Evolutionary conservation across 2,888 invertebrate genomes (phyloP), one percentile per base, ranked within the genome.

Genomic region (Scaptomyza tumidula): DNA sequence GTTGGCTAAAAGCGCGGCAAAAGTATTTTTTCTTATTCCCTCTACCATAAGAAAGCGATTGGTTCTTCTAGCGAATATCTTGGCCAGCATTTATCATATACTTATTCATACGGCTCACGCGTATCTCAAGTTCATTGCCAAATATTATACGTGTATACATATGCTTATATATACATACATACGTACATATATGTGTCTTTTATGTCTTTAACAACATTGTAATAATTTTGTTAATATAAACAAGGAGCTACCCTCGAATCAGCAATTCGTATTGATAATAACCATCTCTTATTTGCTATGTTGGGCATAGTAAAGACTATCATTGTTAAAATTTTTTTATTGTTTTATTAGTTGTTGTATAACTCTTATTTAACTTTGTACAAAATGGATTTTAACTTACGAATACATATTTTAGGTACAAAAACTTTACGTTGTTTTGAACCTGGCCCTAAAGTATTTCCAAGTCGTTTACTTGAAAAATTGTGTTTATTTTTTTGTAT

Each of bases 91-190:
- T 44, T 58, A 64, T 62, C 67, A 46, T 58, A 69, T 63, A 68
- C 63, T 79, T 75, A 78, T 86, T 77, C 81, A 81, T 81, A 67
- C 75, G 73, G 45, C 75, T 78, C 77, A 86, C 81, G 82, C 85
- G 85, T 87, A 82, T 90, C 90, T 90, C 90, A 90, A 90, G 90
- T 90, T 90, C 90, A 90, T 90, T 90, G 90, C 86, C 90, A 90
- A 90, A 84, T 65, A 78, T 78, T 1, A 77, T 31, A 60, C 62
- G 14, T 10, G 31, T 59, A 10, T n/a, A 37, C 11, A 31, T 27
- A 31, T 29, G 39, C 9, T 24, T 24, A 5, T 24, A 24, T 3
- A 19, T 19, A 19, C 19, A 19, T 19, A 19, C 19, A 19, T 19
- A 19, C 19, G 19, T 19, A 19, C 19, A 19, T 27, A 53, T 5